Conservation (phyloP, 2,888 invertebrate species). For the Cremastinae sp. region DNA sequence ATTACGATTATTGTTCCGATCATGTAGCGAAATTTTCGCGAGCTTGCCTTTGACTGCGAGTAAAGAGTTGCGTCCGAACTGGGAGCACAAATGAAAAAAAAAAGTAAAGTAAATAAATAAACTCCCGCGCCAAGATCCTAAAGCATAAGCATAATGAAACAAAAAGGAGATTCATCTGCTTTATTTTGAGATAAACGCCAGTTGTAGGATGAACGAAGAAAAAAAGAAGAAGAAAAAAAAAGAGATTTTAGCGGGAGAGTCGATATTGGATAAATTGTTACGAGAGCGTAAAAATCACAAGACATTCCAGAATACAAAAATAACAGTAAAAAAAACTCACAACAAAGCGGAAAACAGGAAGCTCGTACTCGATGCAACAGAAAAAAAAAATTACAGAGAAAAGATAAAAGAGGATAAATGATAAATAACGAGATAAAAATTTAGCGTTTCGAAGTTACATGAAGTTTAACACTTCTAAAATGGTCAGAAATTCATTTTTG, state of each 20-base stretch:
- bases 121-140: constrained; percentile 72
- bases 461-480: constrained; percentile 63
- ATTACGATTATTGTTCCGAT: constrained; percentile 51
- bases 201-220: constrained; percentile 65
- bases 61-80: constrained; percentile 61
- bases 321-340: constrained; percentile 10
- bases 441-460: constrained; percentile 64
- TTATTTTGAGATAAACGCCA: constrained; percentile 74
- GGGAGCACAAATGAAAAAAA: constrained; percentile 63
- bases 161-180: constrained; percentile 71
- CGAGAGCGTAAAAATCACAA: constrained; percentile 78
- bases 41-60: constrained; percentile 62
- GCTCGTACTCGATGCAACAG: constrained; percentile 56
- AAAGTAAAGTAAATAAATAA: constrained; percentile 66
- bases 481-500: constrained; percentile 62
- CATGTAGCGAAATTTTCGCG: constrained; percentile 55
- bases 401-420: constrained; percentile 46
- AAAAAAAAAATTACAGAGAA: constrained; percentile 39
- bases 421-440: constrained; percentile 56
- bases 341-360: constrained; percentile 43
- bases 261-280: constrained; percentile 78
- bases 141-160: constrained; percentile 67
- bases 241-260: constrained; percentile 69
- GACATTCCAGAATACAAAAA: constrained; percentile 71
- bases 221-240: constrained; percentile 64